Evolutionary conservation across 1,140 invertebrate genomes (phyloP).

Genomic region (Papilio machaon): DNA sequence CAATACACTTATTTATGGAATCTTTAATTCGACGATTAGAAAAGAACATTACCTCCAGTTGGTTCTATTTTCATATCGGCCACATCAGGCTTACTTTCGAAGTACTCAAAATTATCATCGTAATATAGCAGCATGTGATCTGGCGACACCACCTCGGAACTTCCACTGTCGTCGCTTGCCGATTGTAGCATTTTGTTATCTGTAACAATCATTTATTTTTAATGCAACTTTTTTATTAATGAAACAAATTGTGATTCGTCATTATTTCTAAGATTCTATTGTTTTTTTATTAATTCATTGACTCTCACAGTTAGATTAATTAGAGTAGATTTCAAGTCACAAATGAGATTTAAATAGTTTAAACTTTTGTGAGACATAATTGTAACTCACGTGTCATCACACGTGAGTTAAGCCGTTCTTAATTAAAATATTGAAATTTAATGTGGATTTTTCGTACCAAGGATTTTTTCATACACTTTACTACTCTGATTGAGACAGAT

Average conservation of each 20-base stretch:
- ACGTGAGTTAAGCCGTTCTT: too few species aligned
- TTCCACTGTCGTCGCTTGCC: conserved; percentile 64
- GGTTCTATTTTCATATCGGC: conserved; percentile 66
- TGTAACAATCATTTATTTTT: conserved; percentile 48
- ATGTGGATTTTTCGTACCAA: too few species aligned
- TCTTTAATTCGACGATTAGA: not conserved
- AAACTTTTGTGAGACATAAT: too few species aligned
- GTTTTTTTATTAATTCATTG: too few species aligned
- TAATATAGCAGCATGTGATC: conserved; percentile 67
- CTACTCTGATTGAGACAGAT: too few species aligned
- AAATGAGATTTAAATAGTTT: too few species aligned
- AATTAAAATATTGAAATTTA: too few species aligned
- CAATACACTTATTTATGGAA: too few species aligned
- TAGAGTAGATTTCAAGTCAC: too few species aligned
- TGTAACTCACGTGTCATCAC: too few species aligned
- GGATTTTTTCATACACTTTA: too few species aligned
- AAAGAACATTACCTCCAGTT: conserved; percentile 57
- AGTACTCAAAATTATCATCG: conserved; percentile 64
- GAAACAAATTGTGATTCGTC: not conserved
- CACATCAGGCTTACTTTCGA: conserved; percentile 59
- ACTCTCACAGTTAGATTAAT: too few species aligned
- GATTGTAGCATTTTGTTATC: conserved; percentile 70
- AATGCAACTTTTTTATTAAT: not conserved
- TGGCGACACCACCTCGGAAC: conserved; percentile 64
- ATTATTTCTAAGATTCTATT: not conserved